phyloP scores from a whole-genome alignment of 2,113 vertebrate genomes.

The Plectropomus leopardus region DNA sequence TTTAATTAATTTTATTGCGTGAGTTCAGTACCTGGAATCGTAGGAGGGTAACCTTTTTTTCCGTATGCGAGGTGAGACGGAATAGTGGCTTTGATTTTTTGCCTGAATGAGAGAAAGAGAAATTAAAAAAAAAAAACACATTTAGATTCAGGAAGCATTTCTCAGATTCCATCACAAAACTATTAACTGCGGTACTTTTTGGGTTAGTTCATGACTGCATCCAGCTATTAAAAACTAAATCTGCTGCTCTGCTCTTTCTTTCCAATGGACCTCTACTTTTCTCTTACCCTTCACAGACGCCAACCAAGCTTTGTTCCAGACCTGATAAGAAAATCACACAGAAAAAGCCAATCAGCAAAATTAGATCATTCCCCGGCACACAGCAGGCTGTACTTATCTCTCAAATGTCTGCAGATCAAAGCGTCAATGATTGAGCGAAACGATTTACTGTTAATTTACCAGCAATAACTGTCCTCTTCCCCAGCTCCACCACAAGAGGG shows the following conservation, averaged over 20 bases:
- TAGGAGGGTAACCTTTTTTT: constrained; percentile 94
- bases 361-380: not conserved
- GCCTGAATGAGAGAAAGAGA: constrained; percentile 80
- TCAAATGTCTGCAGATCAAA: not conserved
- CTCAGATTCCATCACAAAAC: not conserved
- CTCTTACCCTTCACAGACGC: constrained; percentile 95
- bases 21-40: constrained; percentile 90
- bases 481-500: constrained; percentile 93
- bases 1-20: not conserved
- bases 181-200: constrained; percentile 1
- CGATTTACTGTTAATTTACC: constrained; percentile 78
- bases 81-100: constrained; percentile 95
- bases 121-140: constrained; percentile 11
- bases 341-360: constrained; percentile 41
- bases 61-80: constrained; percentile 96
- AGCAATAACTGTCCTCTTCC: constrained; percentile 94
- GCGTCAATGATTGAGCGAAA: not conserved
- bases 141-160: not conserved
- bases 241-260: not conserved
- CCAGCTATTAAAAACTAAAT: not conserved
- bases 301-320: constrained; percentile 94
- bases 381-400: constrained; percentile 2
- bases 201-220: not conserved
- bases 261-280: constrained; percentile 6
- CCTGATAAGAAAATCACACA: constrained; percentile 81